Conservation (phyloP, 2,113 vertebrate species). For the Gnathonemus echidnorhynchus region DNA sequence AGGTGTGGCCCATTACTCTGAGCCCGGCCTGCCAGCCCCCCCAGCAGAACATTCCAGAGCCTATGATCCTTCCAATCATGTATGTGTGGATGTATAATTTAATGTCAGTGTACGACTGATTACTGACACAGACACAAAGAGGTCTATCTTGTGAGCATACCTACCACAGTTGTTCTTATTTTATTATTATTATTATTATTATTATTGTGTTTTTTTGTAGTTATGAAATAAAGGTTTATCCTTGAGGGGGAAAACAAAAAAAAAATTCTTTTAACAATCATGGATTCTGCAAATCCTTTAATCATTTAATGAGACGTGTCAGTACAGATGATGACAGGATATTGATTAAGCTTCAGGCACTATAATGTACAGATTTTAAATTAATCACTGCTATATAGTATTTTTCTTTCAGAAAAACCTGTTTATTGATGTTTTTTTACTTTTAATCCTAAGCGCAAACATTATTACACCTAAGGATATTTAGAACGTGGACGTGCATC, state of each 20-base stretch:
- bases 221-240: background rate
- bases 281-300: conserved; percentile 14
- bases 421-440: background rate
- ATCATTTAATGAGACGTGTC: conserved; percentile 16
- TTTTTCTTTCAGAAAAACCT: background rate
- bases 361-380: background rate
- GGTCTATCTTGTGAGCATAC: background rate
- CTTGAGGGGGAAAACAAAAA: conserved; percentile 9
- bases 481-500: background rate
- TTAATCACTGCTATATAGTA: background rate
- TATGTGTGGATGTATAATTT: background rate
- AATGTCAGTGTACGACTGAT: background rate
- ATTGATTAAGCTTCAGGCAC: background rate
- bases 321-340: background rate
- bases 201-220: background rate
- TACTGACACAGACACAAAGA: background rate
- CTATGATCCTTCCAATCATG: background rate
- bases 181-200: background rate
- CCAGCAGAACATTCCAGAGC: background rate
- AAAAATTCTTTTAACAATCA: conserved; percentile 9
- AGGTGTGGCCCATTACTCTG: background rate
- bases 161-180: conserved; percentile 2
- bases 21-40: too few relatives aligned
- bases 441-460: conserved; percentile 67
- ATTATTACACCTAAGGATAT: conserved; percentile 52